A percentile compares a stretch with the other conserved stretches of the same genome.
Conservation (phyloP, 2,888 invertebrate genomes). For the Luffia ferchaultella region DNA sequence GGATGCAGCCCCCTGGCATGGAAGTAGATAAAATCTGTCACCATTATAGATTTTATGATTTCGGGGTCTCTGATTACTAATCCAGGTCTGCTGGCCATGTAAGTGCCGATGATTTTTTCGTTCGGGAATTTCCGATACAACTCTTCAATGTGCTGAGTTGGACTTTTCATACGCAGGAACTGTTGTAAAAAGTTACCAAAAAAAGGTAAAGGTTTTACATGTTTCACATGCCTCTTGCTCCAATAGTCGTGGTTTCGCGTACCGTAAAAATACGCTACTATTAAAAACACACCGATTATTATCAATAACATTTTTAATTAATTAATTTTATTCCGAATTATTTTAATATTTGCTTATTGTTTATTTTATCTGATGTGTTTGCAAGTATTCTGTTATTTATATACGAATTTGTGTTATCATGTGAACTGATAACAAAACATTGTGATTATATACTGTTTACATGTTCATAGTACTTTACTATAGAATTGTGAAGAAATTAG, state of each 20-base stretch:
- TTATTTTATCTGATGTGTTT: neutral
- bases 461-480: neutral
- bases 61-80: slow-evolving; percentile 45
- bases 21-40: slow-evolving; percentile 41
- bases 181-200: slow-evolving; percentile 38
- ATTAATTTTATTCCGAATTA: no score
- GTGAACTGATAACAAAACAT: neutral
- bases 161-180: slow-evolving; percentile 34
- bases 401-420: neutral
- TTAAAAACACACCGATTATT: neutral
- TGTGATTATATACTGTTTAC: neutral
- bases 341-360: no score
- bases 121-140: slow-evolving; percentile 38
- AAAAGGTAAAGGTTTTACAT: slow-evolving; percentile 37
- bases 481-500: neutral
- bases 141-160: slow-evolving; percentile 40
- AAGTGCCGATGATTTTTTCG: slow-evolving; percentile 47
- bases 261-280: slow-evolving; percentile 23
- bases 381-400: neutral
- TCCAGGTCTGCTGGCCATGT: slow-evolving; percentile 33
- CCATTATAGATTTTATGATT: slow-evolving; percentile 38
- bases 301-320: neutral
- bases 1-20: slow-evolving; percentile 38
- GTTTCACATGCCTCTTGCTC: slow-evolving; percentile 39
- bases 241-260: slow-evolving; percentile 38